These are phyloP conservation scores for Capromys pilorides DNA, from an alignment of 2,797 vertebrate species.

Conservation along the genomic window DNA sequence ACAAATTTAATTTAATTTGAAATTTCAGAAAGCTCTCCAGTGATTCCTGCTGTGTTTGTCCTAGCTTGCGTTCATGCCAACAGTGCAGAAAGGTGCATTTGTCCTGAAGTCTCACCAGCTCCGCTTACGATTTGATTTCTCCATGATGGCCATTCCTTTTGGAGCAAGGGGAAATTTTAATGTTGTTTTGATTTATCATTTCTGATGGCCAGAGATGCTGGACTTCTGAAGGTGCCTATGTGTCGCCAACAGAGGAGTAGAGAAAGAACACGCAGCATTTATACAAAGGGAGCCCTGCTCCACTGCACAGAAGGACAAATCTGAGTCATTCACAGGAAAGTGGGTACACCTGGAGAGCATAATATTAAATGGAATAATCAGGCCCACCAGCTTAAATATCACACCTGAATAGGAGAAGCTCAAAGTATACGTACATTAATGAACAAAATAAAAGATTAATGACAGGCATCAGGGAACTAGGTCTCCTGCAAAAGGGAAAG, in stretches of 20 bases:
- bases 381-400: background rate
- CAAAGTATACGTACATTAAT: background rate
- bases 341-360: background rate
- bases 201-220: background rate
- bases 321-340: background rate
- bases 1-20: background rate
- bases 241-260: background rate
- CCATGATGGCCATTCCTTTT: background rate
- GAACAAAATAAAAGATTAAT: background rate
- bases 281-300: background rate
- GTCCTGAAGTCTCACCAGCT: background rate
- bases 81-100: background rate
- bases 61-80: background rate
- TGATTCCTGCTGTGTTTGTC: background rate
- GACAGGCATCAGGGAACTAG: background rate
- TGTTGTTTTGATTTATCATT: background rate
- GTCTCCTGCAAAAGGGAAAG: background rate
- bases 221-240: background rate
- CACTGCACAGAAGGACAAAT: background rate
- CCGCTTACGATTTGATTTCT: background rate
- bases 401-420: background rate
- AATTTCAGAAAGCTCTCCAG: background rate
- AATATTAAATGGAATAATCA: background rate
- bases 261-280: background rate
- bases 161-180: background rate